phyloP scores from a whole-genome alignment of 2,113 vertebrate genomes.

The Phalacrocorax brasilianus region DNA sequence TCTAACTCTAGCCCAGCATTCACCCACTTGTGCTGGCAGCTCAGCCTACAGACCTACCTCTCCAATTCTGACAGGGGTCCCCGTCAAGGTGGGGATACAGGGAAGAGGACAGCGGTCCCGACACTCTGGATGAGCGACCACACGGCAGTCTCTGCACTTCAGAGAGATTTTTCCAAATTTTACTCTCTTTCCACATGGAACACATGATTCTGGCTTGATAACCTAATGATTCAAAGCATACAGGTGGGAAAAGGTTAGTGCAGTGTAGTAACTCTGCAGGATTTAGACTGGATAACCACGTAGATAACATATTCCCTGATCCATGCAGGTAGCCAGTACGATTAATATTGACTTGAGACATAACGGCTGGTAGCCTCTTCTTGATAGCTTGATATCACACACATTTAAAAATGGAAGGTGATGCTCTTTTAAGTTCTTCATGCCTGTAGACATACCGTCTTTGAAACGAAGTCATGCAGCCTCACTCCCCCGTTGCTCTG shows the following conservation, averaged over 20 bases:
- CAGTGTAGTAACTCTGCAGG: background rate
- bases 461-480: conserved; percentile 92
- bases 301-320: accelerated
- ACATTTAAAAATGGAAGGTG: background rate
- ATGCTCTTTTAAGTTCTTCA: background rate
- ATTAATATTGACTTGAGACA: accelerated
- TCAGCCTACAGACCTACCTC: conserved; percentile 73
- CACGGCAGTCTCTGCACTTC: conserved; percentile 92
- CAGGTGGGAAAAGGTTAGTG: background rate
- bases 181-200: conserved; percentile 95
- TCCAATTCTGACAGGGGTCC: conserved; percentile 86
- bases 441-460: conserved; percentile 81
- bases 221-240: conserved; percentile 73
- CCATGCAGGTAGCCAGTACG: accelerated
- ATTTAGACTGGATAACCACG: background rate
- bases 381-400: background rate
- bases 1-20: background rate
- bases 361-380: background rate
- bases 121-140: conserved; percentile 91
- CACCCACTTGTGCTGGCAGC: accelerated
- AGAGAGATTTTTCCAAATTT: conserved; percentile 95
- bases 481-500: conserved; percentile 80
- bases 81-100: conserved; percentile 85
- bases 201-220: conserved; percentile 96
- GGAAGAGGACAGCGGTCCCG: conserved; percentile 93